Evolutionary conservation across 1,140 invertebrate species (phyloP), one percentile per base, ranked within the genome.

Genomic region (Lamellibrachia luymesi): DNA sequence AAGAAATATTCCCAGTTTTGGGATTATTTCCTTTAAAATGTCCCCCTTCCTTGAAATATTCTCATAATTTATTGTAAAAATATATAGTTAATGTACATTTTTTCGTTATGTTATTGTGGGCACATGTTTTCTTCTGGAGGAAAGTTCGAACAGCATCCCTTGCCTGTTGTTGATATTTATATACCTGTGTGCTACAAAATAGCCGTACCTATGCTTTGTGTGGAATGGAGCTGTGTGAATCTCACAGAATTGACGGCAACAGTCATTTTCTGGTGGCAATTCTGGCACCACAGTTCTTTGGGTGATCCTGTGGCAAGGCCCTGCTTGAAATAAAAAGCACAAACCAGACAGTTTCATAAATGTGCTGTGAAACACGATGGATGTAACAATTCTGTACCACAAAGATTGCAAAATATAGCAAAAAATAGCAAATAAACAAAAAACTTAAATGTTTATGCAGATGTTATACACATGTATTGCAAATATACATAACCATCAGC

Each of bases 201-300:
- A 93, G 13, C 38, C 13, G 13, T 93, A 93, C n/a, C 80, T 51
- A 91, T 90, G 27, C 50, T n/a, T 17, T 64, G 10, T 51, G 49
- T 51, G 7, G 94, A 92, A 17, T 94, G 93, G n/a, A 96, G 94
- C 89, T 95, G 92, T 50, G 94, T 93, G 93, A 96, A 95, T 52
- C 94, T 94, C 6, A 95, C 94, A 90, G 94, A 93, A 49, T 96
- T 95, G 52, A 94, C 94, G 80, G 95, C 94, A 51, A 96, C 93
- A 50, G 94, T 95, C 94, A 96, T 94, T 93, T 95, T 96, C 6
- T 94, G 51, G 93, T 96, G 95, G 92, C 96, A 96, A 25, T 93
- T 93, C 27, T 94, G 93, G 93, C 96, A 96, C 94, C 94, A 96
- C 0, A 94, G 93, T 49, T 96, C 94, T 10, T 94, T 94, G 51